phyloP scores from a whole-genome alignment of 2,888 invertebrate genomes.

The Drosophila phalerata region DNA sequence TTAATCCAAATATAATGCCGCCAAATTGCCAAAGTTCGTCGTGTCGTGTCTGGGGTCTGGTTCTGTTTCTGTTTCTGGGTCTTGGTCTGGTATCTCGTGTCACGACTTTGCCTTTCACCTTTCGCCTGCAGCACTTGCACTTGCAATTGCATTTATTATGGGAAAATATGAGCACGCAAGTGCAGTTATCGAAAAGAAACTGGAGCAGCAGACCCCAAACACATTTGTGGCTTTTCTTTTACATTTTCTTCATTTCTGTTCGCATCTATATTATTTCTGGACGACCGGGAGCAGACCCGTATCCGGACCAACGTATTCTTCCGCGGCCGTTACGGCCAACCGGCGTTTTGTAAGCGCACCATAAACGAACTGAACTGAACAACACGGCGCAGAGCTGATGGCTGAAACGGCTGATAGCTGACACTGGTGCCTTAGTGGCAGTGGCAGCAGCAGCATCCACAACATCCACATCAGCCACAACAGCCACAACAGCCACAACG shows the following conservation, averaged over 20 bases:
- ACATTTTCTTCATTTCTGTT: background rate
- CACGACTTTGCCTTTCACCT: constrained; percentile 6
- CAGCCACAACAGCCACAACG: constrained; percentile 8
- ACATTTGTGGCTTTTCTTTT: constrained; percentile 22
- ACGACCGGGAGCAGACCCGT: background rate
- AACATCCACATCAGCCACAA: background rate
- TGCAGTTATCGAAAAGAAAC: constrained; percentile 28
- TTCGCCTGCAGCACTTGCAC: constrained; percentile 13
- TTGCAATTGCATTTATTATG: constrained; percentile 43
- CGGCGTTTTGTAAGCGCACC: constrained; percentile 79
- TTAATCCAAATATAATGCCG: constrained; percentile 74
- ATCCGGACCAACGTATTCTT: constrained; percentile 45
- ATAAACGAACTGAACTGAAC: constrained; percentile 69
- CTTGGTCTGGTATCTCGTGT: constrained; percentile 15
- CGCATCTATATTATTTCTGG: background rate
- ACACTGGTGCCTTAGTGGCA: background rate
- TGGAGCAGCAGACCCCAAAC: constrained; percentile 34
- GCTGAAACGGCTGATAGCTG: too few relatives aligned
- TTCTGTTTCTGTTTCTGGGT: background rate
- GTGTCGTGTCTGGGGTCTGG: constrained; percentile 3
- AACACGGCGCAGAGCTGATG: too few relatives aligned
- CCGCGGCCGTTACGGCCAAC: constrained; percentile 67
- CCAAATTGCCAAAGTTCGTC: constrained; percentile 69
- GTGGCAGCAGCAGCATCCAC: constrained; percentile 5
- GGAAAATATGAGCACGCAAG: constrained; percentile 38